Conservation (phyloP, 2,888 invertebrate species). For the Blastobasis adustella region DNA sequence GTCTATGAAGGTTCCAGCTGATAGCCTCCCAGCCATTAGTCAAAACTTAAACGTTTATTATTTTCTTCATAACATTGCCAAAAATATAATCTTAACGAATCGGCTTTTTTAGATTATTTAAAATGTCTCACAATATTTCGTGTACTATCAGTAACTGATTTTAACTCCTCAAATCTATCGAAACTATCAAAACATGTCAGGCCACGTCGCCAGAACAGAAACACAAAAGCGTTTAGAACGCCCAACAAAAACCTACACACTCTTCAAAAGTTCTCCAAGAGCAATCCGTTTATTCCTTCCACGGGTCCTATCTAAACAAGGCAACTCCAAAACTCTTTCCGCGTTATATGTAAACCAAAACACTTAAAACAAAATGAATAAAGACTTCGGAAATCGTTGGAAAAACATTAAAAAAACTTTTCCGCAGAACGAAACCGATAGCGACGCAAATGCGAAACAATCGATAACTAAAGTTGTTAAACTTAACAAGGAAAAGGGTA, state of each 20-base stretch:
- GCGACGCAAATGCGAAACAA: slow-evolving; percentile 21
- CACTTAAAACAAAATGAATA: slow-evolving; percentile 35
- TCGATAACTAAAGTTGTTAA: slow-evolving; percentile 36
- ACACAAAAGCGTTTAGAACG: slow-evolving; percentile 31
- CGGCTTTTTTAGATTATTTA: too few species aligned
- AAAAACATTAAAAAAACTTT: slow-evolving; percentile 49
- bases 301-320: slow-evolving; percentile 12
- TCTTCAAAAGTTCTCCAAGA: slow-evolving; percentile 12
- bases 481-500: slow-evolving; percentile 44
- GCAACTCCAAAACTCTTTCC: slow-evolving; percentile 9
- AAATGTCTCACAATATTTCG: too few species aligned
- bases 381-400: slow-evolving; percentile 44
- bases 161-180: too few species aligned
- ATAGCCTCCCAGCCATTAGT: too few species aligned
- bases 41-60: too few species aligned
- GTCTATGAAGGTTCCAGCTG: too few species aligned
- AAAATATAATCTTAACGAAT: too few species aligned
- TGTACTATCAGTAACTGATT: too few species aligned
- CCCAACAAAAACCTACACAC: slow-evolving; percentile 24
- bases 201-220: background rate
- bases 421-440: slow-evolving; percentile 28
- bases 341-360: background rate
- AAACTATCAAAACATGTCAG: too few species aligned
- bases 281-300: slow-evolving; percentile 21
- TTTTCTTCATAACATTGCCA: too few species aligned